Percentiles rank a stretch among this genome's conserved stretches.
phyloP scores from a whole-genome alignment of 2,888 invertebrate species.

The Heliconius erato region DNA sequence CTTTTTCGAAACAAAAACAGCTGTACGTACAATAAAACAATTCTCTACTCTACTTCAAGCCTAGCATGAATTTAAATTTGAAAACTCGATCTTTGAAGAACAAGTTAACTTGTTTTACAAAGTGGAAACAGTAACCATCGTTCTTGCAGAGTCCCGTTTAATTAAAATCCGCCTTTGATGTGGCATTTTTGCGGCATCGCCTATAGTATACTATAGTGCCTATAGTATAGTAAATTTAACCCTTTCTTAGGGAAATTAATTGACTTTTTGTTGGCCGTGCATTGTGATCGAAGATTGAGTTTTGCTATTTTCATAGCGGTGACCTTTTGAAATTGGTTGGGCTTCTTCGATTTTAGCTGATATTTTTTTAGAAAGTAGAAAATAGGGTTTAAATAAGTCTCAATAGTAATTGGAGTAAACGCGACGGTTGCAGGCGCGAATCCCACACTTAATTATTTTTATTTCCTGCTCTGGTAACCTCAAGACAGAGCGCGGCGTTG shows the following conservation, averaged over 20 bases:
- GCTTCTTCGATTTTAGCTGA: constrained; percentile 23
- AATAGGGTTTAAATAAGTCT: background rate
- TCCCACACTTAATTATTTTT: background rate
- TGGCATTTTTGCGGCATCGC: constrained; percentile 63
- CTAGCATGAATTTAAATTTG: constrained; percentile 41
- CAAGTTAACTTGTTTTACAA: constrained; percentile 39
- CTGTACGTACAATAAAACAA: constrained; percentile 12
- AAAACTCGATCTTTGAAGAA: constrained; percentile 34
- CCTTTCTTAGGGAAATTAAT: constrained; percentile 67
- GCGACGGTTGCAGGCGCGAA: background rate
- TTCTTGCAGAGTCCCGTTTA: constrained; percentile 51
- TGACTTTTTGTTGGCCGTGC: constrained; percentile 61
- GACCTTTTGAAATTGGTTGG: constrained; percentile 25
- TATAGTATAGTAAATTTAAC: constrained; percentile 59
- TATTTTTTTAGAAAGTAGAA: background rate
- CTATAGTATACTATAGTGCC: constrained; percentile 17
- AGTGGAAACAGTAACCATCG: constrained; percentile 40
- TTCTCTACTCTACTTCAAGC: constrained; percentile 30
- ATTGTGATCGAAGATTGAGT: constrained; percentile 32
- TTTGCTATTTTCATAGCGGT: constrained; percentile 30
- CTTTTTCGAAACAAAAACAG: constrained; percentile 9
- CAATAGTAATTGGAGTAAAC: background rate
- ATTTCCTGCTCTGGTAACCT: background rate
- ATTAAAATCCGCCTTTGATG: constrained; percentile 64
- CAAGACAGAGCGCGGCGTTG: background rate